These are phyloP conservation scores for Psammodynastes pulverulentus DNA, from an alignment of 2,113 vertebrate genomes.

Conservation along the genomic window DNA sequence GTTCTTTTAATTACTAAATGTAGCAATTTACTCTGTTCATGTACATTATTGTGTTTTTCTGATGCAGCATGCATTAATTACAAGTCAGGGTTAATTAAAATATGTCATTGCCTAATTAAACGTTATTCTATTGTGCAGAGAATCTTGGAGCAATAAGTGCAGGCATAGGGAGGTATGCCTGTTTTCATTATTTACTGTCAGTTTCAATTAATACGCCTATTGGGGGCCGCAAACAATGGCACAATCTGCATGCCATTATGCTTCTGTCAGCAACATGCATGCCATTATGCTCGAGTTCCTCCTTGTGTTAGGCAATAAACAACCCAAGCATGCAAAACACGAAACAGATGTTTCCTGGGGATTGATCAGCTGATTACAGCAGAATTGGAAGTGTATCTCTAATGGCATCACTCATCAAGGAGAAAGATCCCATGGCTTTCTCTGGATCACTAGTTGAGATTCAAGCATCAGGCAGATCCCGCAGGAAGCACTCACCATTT, in stretches of 20 bases:
- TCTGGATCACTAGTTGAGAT: not conserved
- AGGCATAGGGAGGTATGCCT: slow-evolving; percentile 10
- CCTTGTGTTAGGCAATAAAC: slow-evolving; percentile 10
- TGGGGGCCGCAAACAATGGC: slow-evolving; percentile 5
- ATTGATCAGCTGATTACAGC: not conserved
- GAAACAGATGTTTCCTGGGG: not conserved
- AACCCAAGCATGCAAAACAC: not conserved
- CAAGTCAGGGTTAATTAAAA: not conserved
- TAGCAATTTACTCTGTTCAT: not conserved
- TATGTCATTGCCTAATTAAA: not conserved
- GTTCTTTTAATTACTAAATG: not conserved
- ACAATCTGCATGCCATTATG: slow-evolving; percentile 6
- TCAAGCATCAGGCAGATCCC: too few species aligned
- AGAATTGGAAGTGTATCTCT: not conserved
- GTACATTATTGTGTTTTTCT: not conserved
- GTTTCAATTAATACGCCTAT: slow-evolving; percentile 3
- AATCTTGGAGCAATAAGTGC: not conserved
- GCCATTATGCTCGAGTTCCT: not conserved
- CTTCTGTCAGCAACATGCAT: slow-evolving; percentile 7
- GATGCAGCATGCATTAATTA: not conserved
- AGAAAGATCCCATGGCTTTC: not conserved
- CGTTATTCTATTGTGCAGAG: not conserved
- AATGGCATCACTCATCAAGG: not conserved
- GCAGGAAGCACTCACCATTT: not conserved
- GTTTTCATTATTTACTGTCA: slow-evolving; percentile 15